Conservation (phyloP, 1,140 invertebrate species). For the Rhyzopertha dominica region DNA sequence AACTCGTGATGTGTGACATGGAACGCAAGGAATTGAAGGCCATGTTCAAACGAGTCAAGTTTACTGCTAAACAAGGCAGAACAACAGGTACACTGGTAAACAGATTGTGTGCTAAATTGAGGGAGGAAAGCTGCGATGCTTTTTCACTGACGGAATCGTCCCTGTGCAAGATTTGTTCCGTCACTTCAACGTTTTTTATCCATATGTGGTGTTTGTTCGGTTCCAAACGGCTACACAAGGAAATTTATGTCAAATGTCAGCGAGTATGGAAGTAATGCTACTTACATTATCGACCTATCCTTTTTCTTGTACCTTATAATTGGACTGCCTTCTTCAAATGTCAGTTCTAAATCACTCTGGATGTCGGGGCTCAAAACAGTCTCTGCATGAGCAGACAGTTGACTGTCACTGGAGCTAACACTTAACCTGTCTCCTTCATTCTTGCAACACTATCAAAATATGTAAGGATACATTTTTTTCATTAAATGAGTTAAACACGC, state of each 20-base stretch:
- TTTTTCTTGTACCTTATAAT: constrained; percentile 39
- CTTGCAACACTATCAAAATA: no score
- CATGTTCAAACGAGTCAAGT: constrained; percentile 82
- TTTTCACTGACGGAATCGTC: constrained; percentile 45
- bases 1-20: constrained; percentile 85
- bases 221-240: constrained; percentile 51
- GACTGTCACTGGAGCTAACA: constrained; percentile 44
- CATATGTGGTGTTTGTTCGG: constrained; percentile 67
- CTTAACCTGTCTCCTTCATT: constrained; percentile 42
- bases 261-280: no score
- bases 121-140: constrained; percentile 58
- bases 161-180: constrained; percentile 58
- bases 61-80: constrained; percentile 83
- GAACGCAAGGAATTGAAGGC: constrained; percentile 80
- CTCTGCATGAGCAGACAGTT: constrained; percentile 40
- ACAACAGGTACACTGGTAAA: constrained; percentile 81
- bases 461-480: no score
- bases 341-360: constrained; percentile 33
- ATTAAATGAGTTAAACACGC: no score
- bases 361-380: constrained; percentile 32
- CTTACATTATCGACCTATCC: constrained; percentile 39
- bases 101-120: constrained; percentile 89
- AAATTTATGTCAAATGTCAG: neutral
- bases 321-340: constrained; percentile 30
- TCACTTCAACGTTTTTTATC: constrained; percentile 64